phyloP scores from a whole-genome alignment of 2,888 invertebrate genomes.

The Aquatica leii region DNA sequence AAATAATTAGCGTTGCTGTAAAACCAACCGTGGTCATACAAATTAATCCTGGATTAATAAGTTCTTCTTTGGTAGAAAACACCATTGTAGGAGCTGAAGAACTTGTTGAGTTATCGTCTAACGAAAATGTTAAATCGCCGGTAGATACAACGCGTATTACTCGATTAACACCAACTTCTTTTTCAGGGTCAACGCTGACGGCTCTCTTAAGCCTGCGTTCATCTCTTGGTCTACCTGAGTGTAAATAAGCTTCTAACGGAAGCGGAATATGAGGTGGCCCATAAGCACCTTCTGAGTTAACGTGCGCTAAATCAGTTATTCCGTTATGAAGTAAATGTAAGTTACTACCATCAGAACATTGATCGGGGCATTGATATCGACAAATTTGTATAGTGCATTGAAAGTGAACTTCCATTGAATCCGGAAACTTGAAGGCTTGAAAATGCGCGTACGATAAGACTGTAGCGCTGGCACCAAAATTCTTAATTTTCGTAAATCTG shows the following conservation, averaged over 20 bases:
- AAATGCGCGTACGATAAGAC: slow-evolving; percentile 92
- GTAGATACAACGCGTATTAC: slow-evolving; percentile 92
- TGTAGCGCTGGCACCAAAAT: slow-evolving; percentile 92
- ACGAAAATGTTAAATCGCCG: slow-evolving; percentile 85
- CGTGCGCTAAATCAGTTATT: slow-evolving; percentile 67
- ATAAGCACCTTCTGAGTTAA: slow-evolving; percentile 70
- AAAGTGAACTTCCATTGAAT: slow-evolving; percentile 96
- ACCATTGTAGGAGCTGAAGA: slow-evolving; percentile 72
- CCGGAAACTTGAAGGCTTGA: slow-evolving; percentile 96
- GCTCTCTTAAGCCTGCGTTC: slow-evolving; percentile 76
- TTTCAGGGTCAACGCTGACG: slow-evolving; percentile 70
- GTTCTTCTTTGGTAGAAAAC: slow-evolving; percentile 72
- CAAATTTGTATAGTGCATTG: slow-evolving; percentile 96
- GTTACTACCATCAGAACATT: slow-evolving; percentile 73
- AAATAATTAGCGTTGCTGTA: slow-evolving; percentile 82
- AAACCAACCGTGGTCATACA: slow-evolving; percentile 97
- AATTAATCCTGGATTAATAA: slow-evolving; percentile 68
- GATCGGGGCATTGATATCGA: slow-evolving; percentile 91
- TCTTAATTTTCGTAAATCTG: slow-evolving; percentile 92
- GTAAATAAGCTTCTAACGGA: slow-evolving; percentile 70
- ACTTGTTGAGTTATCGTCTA: slow-evolving; percentile 72
- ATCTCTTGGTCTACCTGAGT: slow-evolving; percentile 75
- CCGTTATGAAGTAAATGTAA: slow-evolving; percentile 54
- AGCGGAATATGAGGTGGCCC: slow-evolving; percentile 72
- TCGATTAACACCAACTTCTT: slow-evolving; percentile 87